Evolutionary conservation across 35 echinoderm and acorn worm genomes (phyloP), one percentile per base, ranked within the genome.

Genomic region (Amphiura filiformis): DNA sequence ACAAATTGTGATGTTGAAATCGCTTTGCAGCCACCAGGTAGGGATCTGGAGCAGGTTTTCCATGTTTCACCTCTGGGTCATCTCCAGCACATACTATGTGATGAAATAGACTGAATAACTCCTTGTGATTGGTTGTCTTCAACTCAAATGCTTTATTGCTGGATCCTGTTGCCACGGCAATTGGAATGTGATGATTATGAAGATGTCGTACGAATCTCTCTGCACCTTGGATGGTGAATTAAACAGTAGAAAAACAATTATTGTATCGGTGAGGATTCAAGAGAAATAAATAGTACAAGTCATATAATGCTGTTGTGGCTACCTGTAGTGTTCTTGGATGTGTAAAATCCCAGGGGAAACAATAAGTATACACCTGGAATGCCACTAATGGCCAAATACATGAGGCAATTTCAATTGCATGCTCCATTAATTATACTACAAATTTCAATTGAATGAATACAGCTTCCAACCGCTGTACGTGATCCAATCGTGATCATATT

Each of bases 81-180:
- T 91, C 88, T 20, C 95, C 92, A 34, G 92, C 91, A 44, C 95
- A 97, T 0, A 97, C 81, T 31, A 97, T 90, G 57, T 97, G 95
- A 89, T 94, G 95, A 88, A 97, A 97, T n/a, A 94, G 75, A 32
- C 82, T 88, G 41, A 97, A 97, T 56, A 97, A 94, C 37, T 97
- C 95, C 52, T 76, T 75, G 83, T 97, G 95, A 22, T 89, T 87
- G 0, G 82, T 84, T 31, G 92, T 88, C 76, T 97, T 97, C 22
- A 89, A 57, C 18, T 88, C 82, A 79, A 89, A 94, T 1, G 83
- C 52, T 1, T 37, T 39, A 33, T 81, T 91, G 22, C 92, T 79
- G 31, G 95, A 97, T 31, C 95, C 95, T 18, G 92, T 89, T 39
- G 95, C 88, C 65, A 97, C 92, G 39, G 92, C 92, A 36, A 97